Evolutionary conservation across 2,797 vertebrate species (phyloP).

Genomic region (Anguilla marmorata): DNA sequence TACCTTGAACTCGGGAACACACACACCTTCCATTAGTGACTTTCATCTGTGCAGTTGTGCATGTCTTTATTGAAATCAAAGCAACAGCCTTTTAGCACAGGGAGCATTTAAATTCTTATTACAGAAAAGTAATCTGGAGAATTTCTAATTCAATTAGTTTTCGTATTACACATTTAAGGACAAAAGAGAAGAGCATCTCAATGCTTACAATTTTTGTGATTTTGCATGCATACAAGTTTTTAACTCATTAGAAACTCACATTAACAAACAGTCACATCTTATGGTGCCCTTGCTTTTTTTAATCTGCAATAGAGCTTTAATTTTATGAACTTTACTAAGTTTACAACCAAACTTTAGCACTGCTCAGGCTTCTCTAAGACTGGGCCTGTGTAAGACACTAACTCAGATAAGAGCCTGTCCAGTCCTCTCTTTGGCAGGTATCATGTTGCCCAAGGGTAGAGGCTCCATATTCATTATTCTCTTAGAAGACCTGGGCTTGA

Average conservation of each 20-base stretch:
- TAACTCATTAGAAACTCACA: neutral
- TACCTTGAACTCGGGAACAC: no score
- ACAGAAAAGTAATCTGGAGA: conserved; percentile 68
- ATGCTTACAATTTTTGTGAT: neutral
- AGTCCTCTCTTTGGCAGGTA: neutral
- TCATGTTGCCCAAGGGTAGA: neutral
- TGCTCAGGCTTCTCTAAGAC: neutral
- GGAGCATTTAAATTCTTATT: conserved; percentile 68
- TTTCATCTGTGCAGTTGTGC: conserved; percentile 73
- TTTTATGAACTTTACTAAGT: neutral
- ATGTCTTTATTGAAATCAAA: conserved; percentile 62
- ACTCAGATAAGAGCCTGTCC: neutral
- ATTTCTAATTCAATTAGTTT: conserved; percentile 70
- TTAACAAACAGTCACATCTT: neutral
- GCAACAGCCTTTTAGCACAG: conserved; percentile 64
- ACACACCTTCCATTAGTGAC: conserved; percentile 62
- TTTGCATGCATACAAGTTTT: neutral
- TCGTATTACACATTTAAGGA: conserved; percentile 60
- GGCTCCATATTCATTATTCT: neutral
- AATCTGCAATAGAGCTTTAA: neutral
- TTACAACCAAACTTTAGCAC: neutral
- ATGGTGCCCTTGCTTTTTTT: neutral
- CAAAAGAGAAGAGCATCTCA: neutral
- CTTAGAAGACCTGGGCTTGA: no score
- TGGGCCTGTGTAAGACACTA: neutral